These are phyloP conservation scores for Ichneumon xanthorius DNA, from an alignment of 2,888 invertebrate species.

Conservation along the genomic window DNA sequence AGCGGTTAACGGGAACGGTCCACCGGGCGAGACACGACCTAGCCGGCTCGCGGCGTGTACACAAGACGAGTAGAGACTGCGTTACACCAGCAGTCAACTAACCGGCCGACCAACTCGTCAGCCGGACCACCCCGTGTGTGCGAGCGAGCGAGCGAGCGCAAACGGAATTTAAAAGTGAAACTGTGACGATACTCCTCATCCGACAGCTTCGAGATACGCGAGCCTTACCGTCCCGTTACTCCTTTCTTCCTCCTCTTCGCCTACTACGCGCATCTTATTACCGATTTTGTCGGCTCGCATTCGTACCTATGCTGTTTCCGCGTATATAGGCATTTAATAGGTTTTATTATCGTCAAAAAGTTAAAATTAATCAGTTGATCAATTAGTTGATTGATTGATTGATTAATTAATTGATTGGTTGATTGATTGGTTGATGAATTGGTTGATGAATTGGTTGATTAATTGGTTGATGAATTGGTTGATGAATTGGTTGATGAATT, in stretches of 20 bases:
- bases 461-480: too few species aligned
- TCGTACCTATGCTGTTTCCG: background rate
- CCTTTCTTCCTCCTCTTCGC: constrained; percentile 29
- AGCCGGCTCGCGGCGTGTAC: constrained; percentile 74
- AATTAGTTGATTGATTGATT: too few species aligned
- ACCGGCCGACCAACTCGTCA: constrained; percentile 35
- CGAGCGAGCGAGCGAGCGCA: constrained; percentile 68
- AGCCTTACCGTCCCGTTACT: constrained; percentile 30
- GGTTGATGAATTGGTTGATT: too few species aligned
- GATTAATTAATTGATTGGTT: too few species aligned
- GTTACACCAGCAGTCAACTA: constrained; percentile 35
- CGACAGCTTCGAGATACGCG: constrained; percentile 45
- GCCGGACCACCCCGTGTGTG: constrained; percentile 56
- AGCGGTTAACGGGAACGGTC: constrained; percentile 78
- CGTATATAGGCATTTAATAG: background rate
- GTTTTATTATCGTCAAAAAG: background rate
- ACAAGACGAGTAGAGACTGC: constrained; percentile 62
- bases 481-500: too few species aligned
- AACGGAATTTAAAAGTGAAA: constrained; percentile 82
- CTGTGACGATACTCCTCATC: constrained; percentile 75
- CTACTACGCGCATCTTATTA: constrained; percentile 9
- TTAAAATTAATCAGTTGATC: too few species aligned
- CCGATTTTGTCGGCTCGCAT: background rate
- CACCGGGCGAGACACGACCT: constrained; percentile 80
- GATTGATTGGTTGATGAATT: too few species aligned